These are phyloP conservation scores for Drosophila neocordata DNA, from an alignment of 1,140 invertebrate species.

Conservation along the genomic window DNA sequence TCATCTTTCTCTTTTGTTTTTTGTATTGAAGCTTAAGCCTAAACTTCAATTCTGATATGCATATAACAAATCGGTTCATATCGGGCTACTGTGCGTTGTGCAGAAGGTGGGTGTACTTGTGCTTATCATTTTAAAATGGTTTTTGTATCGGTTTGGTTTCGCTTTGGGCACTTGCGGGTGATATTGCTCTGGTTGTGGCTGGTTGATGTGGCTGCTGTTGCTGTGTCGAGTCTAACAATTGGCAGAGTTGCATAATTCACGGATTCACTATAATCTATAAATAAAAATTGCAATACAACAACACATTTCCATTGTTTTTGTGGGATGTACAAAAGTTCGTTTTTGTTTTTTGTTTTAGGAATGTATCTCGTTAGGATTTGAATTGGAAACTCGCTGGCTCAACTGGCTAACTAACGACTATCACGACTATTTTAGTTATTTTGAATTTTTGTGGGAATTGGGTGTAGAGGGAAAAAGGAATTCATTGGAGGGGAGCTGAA, in stretches of 20 bases:
- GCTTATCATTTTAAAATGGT: not conserved
- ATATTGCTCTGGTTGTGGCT: slow-evolving; percentile 17
- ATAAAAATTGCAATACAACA: slow-evolving; percentile 79
- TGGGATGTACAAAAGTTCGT: slow-evolving; percentile 46
- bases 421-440: slow-evolving; percentile 37
- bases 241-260: slow-evolving; percentile 80
- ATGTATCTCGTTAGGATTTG: slow-evolving; percentile 21
- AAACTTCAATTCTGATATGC: slow-evolving; percentile 43
- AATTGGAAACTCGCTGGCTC: slow-evolving; percentile 8
- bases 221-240: slow-evolving; percentile 69
- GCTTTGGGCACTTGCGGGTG: slow-evolving; percentile 11
- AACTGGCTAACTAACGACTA: slow-evolving; percentile 22
- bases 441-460: slow-evolving; percentile 1
- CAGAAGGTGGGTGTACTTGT: slow-evolving; percentile 14
- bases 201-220: slow-evolving; percentile 33
- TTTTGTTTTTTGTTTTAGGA: slow-evolving; percentile 18
- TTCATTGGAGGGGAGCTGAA: slow-evolving; percentile 28
- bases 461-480: not conserved
- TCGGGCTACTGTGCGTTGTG: slow-evolving; percentile 66
- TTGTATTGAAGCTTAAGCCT: slow-evolving; percentile 47
- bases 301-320: slow-evolving; percentile 51
- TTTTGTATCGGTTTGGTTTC: slow-evolving; percentile 19
- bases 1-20: not conserved
- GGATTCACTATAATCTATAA: slow-evolving; percentile 79
- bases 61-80: slow-evolving; percentile 12